A percentile compares a stretch with the other conserved stretches of the same genome.
Conservation (phyloP, 2,113 vertebrate species). For the Enhydra lutris region DNA sequence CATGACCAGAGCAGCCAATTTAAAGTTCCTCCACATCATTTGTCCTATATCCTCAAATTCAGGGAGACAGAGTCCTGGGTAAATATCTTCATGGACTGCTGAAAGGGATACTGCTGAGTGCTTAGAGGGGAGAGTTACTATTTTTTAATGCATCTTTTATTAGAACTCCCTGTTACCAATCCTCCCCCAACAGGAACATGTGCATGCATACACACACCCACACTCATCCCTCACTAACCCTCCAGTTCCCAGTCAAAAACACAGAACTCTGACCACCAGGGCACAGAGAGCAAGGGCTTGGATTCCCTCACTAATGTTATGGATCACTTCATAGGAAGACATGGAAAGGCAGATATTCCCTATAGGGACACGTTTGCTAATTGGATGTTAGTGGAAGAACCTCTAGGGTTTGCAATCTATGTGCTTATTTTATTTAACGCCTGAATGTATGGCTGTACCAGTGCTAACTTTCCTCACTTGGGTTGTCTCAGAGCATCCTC, state of each 20-base stretch:
- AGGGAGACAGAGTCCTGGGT: not conserved
- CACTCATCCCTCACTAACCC: too few relatives aligned
- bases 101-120: not conserved
- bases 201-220: too few relatives aligned
- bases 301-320: not conserved
- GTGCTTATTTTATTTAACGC: conserved; percentile 70
- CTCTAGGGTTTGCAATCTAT: conserved; percentile 62
- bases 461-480: conserved; percentile 57
- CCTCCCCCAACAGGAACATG: not conserved
- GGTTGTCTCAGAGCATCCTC: conserved; percentile 52
- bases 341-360: not conserved
- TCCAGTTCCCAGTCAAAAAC: not conserved
- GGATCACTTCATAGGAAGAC: conserved; percentile 52
- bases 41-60: not conserved
- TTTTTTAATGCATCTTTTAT: not conserved
- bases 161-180: not conserved
- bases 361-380: conserved; percentile 55
- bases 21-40: not conserved
- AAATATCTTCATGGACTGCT: not conserved
- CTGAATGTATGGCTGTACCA: conserved; percentile 20
- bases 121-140: not conserved
- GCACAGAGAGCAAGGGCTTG: not conserved
- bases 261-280: not conserved
- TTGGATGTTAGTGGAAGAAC: conserved; percentile 57
- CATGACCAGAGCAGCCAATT: not conserved